Evolutionary conservation across 2,888 invertebrate species (phyloP).

Genomic region (Troides helena): DNA sequence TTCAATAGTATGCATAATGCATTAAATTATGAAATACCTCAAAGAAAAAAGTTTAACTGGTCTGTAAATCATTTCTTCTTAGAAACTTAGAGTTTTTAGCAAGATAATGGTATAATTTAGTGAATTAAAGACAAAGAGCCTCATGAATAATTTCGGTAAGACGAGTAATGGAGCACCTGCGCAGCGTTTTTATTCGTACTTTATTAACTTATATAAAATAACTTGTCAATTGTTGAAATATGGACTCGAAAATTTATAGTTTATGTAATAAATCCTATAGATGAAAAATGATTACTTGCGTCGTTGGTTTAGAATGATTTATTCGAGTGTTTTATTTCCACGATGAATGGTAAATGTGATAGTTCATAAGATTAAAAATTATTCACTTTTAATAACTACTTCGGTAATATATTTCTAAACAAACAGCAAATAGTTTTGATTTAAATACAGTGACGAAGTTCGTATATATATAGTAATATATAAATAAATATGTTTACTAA

Average conservation of each 20-base stretch:
- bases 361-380: too few species aligned
- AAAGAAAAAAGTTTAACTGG: background rate
- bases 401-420: too few species aligned
- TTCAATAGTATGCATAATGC: slow-evolving; percentile 44
- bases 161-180: slow-evolving; percentile 24
- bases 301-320: too few species aligned
- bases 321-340: too few species aligned
- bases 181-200: slow-evolving; percentile 19
- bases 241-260: background rate
- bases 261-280: background rate
- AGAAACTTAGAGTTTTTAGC: slow-evolving; percentile 23
- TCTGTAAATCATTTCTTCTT: slow-evolving; percentile 1
- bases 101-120: slow-evolving; percentile 19
- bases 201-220: slow-evolving; percentile 14
- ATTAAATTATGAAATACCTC: slow-evolving; percentile 42
- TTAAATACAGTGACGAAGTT: background rate
- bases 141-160: slow-evolving; percentile 26
- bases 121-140: slow-evolving; percentile 14
- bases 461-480: background rate
- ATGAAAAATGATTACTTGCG: background rate
- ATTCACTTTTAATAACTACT: too few species aligned
- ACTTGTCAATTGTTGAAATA: slow-evolving; percentile 18
- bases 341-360: too few species aligned
- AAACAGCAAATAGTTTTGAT: too few species aligned
- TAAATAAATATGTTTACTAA: background rate